Conservation (phyloP, 2,113 vertebrate species). For the Prinia subflava region DNA sequence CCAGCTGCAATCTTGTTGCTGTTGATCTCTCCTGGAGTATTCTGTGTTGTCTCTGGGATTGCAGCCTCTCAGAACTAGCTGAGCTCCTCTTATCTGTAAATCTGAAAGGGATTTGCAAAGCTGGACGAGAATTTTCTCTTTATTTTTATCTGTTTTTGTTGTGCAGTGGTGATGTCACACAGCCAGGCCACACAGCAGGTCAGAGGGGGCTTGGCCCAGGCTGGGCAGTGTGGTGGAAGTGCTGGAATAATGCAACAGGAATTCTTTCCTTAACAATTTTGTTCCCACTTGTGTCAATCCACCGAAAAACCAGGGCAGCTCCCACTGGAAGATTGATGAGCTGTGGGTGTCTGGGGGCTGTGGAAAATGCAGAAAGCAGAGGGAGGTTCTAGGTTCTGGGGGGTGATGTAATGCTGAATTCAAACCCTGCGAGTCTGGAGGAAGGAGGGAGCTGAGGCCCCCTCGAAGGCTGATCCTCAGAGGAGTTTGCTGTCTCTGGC, state of each 20-base stretch:
- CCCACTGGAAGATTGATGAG: background rate
- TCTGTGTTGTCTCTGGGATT: background rate
- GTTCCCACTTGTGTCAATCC: background rate
- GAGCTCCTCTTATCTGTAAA: background rate
- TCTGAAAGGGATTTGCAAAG: background rate
- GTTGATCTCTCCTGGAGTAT: background rate
- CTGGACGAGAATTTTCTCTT: background rate
- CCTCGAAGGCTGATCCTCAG: background rate
- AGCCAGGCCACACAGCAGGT: background rate
- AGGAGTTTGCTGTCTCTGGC: background rate
- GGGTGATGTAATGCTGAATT: background rate
- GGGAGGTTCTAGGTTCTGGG: background rate
- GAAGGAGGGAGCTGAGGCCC: background rate
- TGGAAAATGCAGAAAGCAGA: background rate
- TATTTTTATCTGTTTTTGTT: background rate
- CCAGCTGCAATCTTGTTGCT: conserved; percentile 4
- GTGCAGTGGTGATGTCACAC: background rate
- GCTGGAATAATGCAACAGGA: background rate
- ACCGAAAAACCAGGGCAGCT: background rate
- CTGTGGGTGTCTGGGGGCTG: background rate
- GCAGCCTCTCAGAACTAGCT: background rate
- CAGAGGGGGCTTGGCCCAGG: too few relatives aligned
- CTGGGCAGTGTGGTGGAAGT: background rate
- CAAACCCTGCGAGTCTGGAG: background rate
- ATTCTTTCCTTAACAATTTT: background rate